phyloP scores from a whole-genome alignment of 2,888 invertebrate species.

The Hirtodrosophila histrioides region DNA sequence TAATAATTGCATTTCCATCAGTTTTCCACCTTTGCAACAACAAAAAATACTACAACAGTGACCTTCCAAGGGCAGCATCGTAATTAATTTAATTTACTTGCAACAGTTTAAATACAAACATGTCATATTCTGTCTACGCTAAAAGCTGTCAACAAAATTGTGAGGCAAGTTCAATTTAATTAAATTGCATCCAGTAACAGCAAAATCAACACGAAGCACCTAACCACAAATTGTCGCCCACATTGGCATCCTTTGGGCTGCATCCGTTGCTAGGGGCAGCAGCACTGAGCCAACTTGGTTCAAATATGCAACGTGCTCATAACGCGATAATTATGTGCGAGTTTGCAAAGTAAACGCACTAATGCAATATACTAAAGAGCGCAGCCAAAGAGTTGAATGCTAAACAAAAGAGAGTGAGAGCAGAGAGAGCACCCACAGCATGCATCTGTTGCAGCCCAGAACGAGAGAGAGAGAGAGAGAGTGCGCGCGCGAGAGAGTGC shows the following conservation, averaged over 20 bases:
- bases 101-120: conserved; percentile 11
- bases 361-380: conserved; percentile 39
- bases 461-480: too few relatives aligned
- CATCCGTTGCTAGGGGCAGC: conserved; percentile 22
- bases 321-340: conserved; percentile 63
- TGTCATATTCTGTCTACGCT: conserved; percentile 10
- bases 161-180: conserved; percentile 44
- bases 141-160: conserved; percentile 19
- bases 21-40: not conserved
- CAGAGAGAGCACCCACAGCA: too few relatives aligned
- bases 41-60: not conserved
- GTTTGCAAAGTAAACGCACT: conserved; percentile 44
- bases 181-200: conserved; percentile 36
- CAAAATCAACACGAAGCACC: conserved; percentile 46
- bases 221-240: conserved; percentile 12
- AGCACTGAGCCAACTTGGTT: conserved; percentile 4
- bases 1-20: not conserved
- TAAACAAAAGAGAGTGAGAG: too few relatives aligned
- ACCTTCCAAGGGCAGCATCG: conserved; percentile 1
- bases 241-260: conserved; percentile 34
- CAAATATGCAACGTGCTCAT: conserved; percentile 52
- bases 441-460: too few relatives aligned
- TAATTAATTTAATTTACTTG: conserved; percentile 7
- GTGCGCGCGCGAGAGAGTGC: too few relatives aligned
- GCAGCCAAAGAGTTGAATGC: not conserved